A percentile compares a stretch with the other conserved stretches of the same genome.
phyloP scores from a whole-genome alignment of 1,140 invertebrate genomes.

The Episyrphus balteatus region DNA sequence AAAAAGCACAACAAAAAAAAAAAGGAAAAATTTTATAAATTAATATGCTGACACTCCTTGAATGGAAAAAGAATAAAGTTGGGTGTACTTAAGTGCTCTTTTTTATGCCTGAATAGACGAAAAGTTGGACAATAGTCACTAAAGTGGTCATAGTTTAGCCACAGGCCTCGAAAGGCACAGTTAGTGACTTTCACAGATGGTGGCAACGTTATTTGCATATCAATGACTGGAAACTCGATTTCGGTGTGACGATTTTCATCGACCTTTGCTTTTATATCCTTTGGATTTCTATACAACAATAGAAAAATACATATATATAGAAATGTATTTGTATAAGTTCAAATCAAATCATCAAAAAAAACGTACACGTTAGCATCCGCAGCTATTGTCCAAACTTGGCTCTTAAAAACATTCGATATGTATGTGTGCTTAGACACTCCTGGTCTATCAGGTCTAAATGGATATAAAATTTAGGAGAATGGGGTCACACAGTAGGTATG shows the following conservation, averaged over 20 bases:
- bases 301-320: neutral
- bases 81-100: neutral
- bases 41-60: neutral
- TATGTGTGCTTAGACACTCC: conserved; percentile 32
- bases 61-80: too few relatives aligned
- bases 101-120: too few relatives aligned
- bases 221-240: conserved; percentile 45
- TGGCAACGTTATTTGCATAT: conserved; percentile 46
- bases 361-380: conserved; percentile 32
- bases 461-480: neutral
- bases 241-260: conserved; percentile 34
- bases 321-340: neutral
- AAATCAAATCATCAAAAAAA: neutral
- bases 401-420: conserved; percentile 29
- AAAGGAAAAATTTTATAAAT: neutral
- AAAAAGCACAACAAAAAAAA: neutral
- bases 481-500: too few relatives aligned
- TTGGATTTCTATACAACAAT: neutral
- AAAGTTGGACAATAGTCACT: conserved; percentile 40
- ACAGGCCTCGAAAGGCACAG: conserved; percentile 46
- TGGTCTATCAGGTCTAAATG: conserved; percentile 24
- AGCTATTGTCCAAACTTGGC: conserved; percentile 34
- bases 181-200: conserved; percentile 41
- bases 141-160: conserved; percentile 50
- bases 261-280: neutral